These are phyloP conservation scores for Melanotaenia nigrans DNA, from an alignment of 2,797 vertebrate species.

Conservation along the genomic window DNA sequence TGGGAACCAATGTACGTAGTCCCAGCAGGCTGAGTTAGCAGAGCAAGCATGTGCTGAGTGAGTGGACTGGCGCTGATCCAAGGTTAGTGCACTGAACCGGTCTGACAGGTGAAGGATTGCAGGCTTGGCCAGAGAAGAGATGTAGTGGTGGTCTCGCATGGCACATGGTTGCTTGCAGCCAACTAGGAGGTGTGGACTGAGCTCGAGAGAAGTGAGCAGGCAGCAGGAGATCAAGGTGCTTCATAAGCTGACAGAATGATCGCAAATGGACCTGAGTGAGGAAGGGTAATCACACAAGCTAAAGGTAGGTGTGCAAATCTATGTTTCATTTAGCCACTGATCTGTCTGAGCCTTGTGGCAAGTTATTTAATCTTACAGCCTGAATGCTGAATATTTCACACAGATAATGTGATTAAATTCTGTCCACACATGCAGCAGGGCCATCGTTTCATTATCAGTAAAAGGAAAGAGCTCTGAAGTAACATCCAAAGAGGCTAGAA, in stretches of 20 bases:
- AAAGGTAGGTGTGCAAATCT: conserved; percentile 31
- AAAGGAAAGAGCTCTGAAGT: conserved; percentile 17
- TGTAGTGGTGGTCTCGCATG: conserved; percentile 54
- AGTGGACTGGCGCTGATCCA: conserved; percentile 66
- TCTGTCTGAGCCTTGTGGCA: conserved; percentile 35
- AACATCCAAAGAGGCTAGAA: background rate
- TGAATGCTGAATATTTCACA: conserved; percentile 41
- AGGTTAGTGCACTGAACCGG: conserved; percentile 55
- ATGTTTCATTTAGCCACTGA: conserved; percentile 22
- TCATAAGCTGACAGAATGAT: conserved; percentile 43
- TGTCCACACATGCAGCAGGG: conserved; percentile 8
- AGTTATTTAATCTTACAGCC: conserved; percentile 35
- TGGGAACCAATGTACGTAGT: conserved; percentile 43
- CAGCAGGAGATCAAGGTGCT: conserved; percentile 51
- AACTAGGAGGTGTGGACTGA: conserved; percentile 41
- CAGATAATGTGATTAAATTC: conserved; percentile 40
- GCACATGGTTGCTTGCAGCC: conserved; percentile 38
- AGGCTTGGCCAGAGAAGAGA: conserved; percentile 57
- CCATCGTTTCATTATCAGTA: conserved; percentile 37
- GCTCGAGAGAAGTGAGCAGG: conserved; percentile 49
- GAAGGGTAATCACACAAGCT: conserved; percentile 42
- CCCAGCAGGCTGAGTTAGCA: conserved; percentile 43
- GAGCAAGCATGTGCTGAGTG: conserved; percentile 40
- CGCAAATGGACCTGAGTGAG: conserved; percentile 45
- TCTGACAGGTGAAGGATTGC: conserved; percentile 72